Evolutionary conservation across 2,888 invertebrate species (phyloP).

Genomic region (Spisula subtruncata): DNA sequence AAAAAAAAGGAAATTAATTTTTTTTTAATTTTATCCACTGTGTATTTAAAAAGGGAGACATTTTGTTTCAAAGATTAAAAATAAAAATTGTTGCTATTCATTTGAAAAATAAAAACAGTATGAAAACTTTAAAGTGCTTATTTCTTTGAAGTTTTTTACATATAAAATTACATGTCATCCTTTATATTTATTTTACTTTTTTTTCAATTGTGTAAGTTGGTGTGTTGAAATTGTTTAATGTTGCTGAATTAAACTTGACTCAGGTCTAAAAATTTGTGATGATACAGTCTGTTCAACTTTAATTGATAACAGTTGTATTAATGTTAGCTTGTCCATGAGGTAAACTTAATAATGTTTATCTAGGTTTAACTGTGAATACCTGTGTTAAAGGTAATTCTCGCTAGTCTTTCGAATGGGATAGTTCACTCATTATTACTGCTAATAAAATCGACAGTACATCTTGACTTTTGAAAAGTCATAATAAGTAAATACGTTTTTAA

Average conservation of each 20-base stretch:
- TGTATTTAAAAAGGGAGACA: conserved; percentile 5
- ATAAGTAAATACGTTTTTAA: not conserved
- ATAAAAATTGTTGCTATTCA: not conserved
- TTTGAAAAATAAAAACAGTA: not conserved
- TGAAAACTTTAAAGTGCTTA: conserved; percentile 14
- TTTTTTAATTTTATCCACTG: not conserved
- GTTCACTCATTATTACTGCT: too few relatives aligned
- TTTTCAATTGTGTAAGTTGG: not conserved
- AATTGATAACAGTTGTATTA: too few relatives aligned
- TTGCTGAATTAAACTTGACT: too few relatives aligned
- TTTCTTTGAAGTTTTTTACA: conserved; percentile 9
- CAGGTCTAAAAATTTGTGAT: too few relatives aligned
- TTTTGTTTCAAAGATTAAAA: not conserved
- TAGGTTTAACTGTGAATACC: not conserved
- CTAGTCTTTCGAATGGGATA: too few relatives aligned
- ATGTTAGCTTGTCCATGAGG: too few relatives aligned
- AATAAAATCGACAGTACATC: not conserved
- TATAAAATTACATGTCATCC: not conserved
- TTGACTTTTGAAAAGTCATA: not conserved
- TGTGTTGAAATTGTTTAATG: not conserved
- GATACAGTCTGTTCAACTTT: too few relatives aligned
- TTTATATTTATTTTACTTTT: not conserved
- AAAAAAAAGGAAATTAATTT: not conserved
- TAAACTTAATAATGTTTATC: too few relatives aligned
- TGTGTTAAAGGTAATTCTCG: too few relatives aligned